Base-by-base conservation (phyloP, 1,140 invertebrate genomes). In the Drosophila eugracilis region DNA sequence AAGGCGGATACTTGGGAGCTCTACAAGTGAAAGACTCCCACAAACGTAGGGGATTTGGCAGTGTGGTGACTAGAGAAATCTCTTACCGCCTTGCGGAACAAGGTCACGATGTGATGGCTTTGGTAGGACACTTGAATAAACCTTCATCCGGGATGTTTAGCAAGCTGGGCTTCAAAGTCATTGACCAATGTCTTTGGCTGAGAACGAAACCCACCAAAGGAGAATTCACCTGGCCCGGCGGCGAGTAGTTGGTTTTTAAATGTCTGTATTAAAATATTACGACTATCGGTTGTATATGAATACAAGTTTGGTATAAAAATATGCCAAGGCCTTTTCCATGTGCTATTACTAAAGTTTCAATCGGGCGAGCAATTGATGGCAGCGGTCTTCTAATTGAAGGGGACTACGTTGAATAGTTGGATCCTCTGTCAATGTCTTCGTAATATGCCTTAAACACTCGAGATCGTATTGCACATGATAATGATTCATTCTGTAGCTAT, bases 1-100 rank as follows among this genome's bases (percentile, higher is more conserved):
- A 90, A 47, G 90, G 91, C 53, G 92, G 92, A 6, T 80, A 73
- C n/a, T 28, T 92, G 34, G 92, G 91, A 1, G 75, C 92, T 0
- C 49, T 92, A 10, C 91, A 92, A 62, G 91, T 91, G 1, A 70
- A 70, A 4, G 57, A 73, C 4, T 55, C 78, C 1, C 63, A 92
- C 19, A 77, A 89, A 22, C 67, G 91, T 28, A 89, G 77, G 1
- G 92, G 92, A n/a, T 90, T 92, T 28, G 92, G 90, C 22, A 78
- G 57, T 17, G 26, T 92, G 9, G 83, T 92, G 9, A 75, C 86
- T 4, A 71, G 71, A 50, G 77, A 78, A n/a, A 78, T 91, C 2
- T 53, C 86, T 0, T 73, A 78, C 32, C 66, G 81, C 3, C 75
- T 92, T 4, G 92, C 89, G 2, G 62, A 72, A 14, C 50, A 83